Conservation (phyloP, 2,113 vertebrate species). For the Pituophis catenifer region DNA sequence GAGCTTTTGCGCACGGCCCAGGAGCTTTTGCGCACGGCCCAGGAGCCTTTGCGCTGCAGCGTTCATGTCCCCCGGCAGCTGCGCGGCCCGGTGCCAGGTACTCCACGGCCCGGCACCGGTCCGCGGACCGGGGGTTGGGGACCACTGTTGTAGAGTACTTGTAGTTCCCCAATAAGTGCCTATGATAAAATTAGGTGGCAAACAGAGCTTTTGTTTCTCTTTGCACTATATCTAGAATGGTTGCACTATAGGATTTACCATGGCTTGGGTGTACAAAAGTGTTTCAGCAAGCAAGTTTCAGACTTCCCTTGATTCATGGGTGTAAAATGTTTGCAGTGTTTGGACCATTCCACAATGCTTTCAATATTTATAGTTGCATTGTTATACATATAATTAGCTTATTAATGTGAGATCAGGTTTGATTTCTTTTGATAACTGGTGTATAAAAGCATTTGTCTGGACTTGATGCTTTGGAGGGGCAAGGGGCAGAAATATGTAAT, state of each 20-base stretch:
- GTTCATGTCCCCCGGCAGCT: no score
- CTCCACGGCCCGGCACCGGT: no score
- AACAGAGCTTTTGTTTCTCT: not conserved
- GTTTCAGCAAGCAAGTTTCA: not conserved
- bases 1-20: no score
- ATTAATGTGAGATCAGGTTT: not conserved
- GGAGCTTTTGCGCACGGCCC: no score
- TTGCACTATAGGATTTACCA: not conserved
- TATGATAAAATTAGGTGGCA: not conserved
- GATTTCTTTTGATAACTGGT: not conserved
- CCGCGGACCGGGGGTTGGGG: no score
- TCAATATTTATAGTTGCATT: not conserved
- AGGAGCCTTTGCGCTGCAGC: no score
- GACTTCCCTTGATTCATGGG: not conserved
- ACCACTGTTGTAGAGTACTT: not conserved
- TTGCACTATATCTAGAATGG: not conserved
- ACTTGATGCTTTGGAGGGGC: not conserved
- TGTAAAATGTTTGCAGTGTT: not conserved
- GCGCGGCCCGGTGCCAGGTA: no score
- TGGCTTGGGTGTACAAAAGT: not conserved
- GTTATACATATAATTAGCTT: not conserved
- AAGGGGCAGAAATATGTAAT: not conserved
- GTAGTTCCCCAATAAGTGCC: not conserved
- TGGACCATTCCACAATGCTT: not conserved
- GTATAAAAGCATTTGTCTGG: not conserved